Evolutionary conservation across 2,888 invertebrate genomes (phyloP), one percentile per base, ranked within the genome.

Genomic region (Copidosoma aretas): DNA sequence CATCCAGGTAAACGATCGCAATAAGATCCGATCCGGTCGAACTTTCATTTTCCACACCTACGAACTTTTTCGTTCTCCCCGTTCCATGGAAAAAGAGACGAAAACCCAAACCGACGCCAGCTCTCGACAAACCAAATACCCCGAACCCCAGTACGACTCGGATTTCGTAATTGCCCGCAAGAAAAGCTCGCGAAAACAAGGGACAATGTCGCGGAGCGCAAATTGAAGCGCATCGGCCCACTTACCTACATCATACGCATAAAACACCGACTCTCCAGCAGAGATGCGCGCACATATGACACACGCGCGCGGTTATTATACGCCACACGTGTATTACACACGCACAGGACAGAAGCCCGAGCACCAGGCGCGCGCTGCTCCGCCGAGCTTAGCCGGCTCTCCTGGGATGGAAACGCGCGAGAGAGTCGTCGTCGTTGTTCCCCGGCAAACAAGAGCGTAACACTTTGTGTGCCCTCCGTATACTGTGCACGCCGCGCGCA

Each of bases 201-300:
- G 8, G n/a, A 22, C 19, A 1, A 4, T 22, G 14, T 12, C 24
- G 15, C 61, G 24, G 25, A 43, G 65, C 19, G 62, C 39, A 51
- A 63, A 70, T 64, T 66, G 70, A 70, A 66, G 57, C 32, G 62
- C 69, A 65, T 68, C 67, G 53, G 81, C 82, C 82, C 80, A 83
- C 83, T 83, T 83, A 82, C 83, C 83, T 83, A 83, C 82, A 83
- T 83, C 82, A 81, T 68, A 41, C n/a, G n/a, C 32, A 32, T 32
- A 32, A 32, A 32, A 32, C 4, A 32, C 4, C 32, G 22, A 25
- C 43, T 15, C 57, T 32, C 46, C 10, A 43, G 14, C n/a, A 32
- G 43, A 39, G 19, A 15, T 32, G 22, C 10, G 58, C 58, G 61
- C 60, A 59, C 65, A 65, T 53, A 12, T 22, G 19, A 24, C 21